phyloP scores from a whole-genome alignment of 2,888 invertebrate species.

The Tenthredo notha region DNA sequence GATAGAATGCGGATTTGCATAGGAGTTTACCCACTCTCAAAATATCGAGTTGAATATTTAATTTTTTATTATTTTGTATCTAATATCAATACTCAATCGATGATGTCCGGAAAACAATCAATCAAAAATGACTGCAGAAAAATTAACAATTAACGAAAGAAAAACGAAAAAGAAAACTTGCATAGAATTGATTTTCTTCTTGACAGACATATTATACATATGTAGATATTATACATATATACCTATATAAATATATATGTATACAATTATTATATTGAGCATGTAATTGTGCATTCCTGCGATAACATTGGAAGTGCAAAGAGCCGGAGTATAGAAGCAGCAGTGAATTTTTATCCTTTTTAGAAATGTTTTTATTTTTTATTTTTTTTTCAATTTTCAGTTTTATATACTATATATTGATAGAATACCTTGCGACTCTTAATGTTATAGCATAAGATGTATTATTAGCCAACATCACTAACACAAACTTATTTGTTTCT shows the following conservation, averaged over 20 bases:
- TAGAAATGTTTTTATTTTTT: neutral
- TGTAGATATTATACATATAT: conserved; percentile 30
- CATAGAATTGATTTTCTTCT: conserved; percentile 8
- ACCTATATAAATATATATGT: conserved; percentile 11
- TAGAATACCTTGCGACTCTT: conserved; percentile 17
- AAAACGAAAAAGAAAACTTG: too few relatives aligned
- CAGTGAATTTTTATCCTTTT: neutral
- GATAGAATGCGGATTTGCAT: conserved; percentile 25
- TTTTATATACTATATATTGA: neutral
- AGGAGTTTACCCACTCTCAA: neutral
- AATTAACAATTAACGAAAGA: neutral
- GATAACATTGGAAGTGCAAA: conserved; percentile 13
- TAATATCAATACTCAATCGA: neutral
- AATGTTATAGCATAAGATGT: conserved; percentile 26
- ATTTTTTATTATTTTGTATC: conserved; percentile 3
- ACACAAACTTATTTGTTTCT: conserved; percentile 79
- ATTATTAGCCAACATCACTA: conserved; percentile 73
- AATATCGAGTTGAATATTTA: neutral
- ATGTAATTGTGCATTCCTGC: conserved; percentile 39
- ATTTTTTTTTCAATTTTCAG: neutral
- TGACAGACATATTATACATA: neutral
- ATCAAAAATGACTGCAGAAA: neutral
- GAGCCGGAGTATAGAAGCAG: neutral
- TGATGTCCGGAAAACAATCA: neutral
- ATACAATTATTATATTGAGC: conserved; percentile 26